Evolutionary conservation across 1,140 invertebrate genomes (phyloP).

Genomic region (Chironomus tepperi): DNA sequence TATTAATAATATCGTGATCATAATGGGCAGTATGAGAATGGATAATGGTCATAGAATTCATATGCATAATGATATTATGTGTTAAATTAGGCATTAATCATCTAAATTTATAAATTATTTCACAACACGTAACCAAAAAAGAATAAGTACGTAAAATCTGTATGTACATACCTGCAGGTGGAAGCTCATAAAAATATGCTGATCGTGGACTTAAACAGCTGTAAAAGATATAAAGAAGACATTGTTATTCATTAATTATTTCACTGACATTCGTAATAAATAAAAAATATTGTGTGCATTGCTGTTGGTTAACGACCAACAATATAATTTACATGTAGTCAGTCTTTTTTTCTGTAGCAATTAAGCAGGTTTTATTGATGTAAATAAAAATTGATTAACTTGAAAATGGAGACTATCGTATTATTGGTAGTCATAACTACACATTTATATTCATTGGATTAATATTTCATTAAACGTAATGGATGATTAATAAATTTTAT

Average conservation of each 20-base stretch:
- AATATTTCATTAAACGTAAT: not conserved
- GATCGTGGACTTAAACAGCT: slow-evolving; percentile 80
- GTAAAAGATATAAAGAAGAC: slow-evolving; percentile 46
- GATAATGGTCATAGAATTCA: no score
- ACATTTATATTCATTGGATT: not conserved
- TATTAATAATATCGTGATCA: no score
- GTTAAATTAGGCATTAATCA: no score
- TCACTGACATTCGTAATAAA: not conserved
- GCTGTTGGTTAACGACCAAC: no score
- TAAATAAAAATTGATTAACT: not conserved
- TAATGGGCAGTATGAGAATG: no score
- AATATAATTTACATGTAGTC: not conserved
- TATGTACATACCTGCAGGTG: slow-evolving; percentile 75
- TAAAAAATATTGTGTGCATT: no score
- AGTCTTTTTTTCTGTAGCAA: not conserved
- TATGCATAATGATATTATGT: no score
- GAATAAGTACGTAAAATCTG: not conserved
- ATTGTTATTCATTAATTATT: slow-evolving; percentile 13
- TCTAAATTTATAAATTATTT: no score
- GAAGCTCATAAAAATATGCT: slow-evolving; percentile 82
- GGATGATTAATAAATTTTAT: not conserved
- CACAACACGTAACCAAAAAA: no score
- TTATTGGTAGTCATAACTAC: not conserved
- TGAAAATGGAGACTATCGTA: not conserved
- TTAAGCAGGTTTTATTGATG: not conserved